These are phyloP conservation scores for Neotoma lepida DNA, from an alignment of 2,113 vertebrate species.

Conservation along the genomic window DNA sequence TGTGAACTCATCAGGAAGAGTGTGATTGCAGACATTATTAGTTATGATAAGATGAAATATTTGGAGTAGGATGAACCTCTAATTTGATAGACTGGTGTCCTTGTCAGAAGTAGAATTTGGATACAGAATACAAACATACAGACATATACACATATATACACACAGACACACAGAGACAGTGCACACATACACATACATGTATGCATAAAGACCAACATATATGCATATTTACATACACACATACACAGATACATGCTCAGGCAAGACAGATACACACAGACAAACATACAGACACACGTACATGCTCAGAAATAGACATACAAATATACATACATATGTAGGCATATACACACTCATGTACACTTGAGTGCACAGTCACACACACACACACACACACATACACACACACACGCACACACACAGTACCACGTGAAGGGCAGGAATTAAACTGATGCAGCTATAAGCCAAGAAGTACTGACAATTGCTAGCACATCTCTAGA, in stretches of 20 bases:
- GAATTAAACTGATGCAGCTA: background rate
- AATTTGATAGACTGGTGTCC: background rate
- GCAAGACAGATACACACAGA: background rate
- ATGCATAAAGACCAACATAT: background rate
- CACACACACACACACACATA: background rate
- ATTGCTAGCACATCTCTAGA: background rate
- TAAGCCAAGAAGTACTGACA: background rate
- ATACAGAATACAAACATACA: background rate
- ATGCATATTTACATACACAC: background rate
- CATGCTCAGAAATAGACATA: background rate
- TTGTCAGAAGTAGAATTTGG: background rate
- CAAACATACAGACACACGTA: background rate
- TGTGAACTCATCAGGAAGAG: background rate
- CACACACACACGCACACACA: background rate
- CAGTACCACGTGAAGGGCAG: background rate
- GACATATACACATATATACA: accelerated
- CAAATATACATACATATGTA: background rate
- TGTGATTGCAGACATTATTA: background rate
- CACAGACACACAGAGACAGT: background rate
- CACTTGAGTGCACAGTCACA: background rate
- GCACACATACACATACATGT: background rate
- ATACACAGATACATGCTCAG: background rate
- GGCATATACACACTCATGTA: background rate
- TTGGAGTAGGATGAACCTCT: background rate
- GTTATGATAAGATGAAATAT: background rate